These are phyloP conservation scores for Leptinotarsa texana DNA, from an alignment of 1,140 invertebrate species.

Conservation along the genomic window DNA sequence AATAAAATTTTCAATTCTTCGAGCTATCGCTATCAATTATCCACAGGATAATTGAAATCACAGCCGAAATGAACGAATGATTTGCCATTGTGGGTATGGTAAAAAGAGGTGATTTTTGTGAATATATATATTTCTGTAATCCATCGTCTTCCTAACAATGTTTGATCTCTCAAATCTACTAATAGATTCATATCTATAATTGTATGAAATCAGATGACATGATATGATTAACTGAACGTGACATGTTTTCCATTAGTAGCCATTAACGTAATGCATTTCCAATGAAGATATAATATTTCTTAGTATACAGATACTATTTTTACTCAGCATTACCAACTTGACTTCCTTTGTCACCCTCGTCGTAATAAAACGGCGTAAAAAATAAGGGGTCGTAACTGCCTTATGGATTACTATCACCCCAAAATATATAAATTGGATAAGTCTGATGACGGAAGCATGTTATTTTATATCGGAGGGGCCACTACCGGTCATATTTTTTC, in stretches of 20 bases:
- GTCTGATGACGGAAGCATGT: slow-evolving; percentile 29
- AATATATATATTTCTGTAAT: no score
- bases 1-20: no score
- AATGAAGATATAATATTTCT: slow-evolving; percentile 18
- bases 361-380: background rate
- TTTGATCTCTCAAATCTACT: no score
- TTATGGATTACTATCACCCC: slow-evolving; percentile 25
- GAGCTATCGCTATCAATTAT: no score
- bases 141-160: no score
- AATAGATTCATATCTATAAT: no score
- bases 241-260: background rate
- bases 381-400: slow-evolving; percentile 11
- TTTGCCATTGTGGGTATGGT: no score
- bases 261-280: slow-evolving; percentile 9
- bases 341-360: slow-evolving; percentile 5
- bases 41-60: no score
- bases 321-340: background rate
- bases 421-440: slow-evolving; percentile 28
- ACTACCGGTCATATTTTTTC: slow-evolving; percentile 30
- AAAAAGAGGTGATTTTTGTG: no score
- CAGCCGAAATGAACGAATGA: no score
- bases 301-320: slow-evolving; percentile 11
- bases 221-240: no score
- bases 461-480: slow-evolving; percentile 22
- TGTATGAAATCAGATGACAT: no score